Evolutionary conservation across 2,888 invertebrate species (phyloP).

Genomic region (Andrena chrysosceles): DNA sequence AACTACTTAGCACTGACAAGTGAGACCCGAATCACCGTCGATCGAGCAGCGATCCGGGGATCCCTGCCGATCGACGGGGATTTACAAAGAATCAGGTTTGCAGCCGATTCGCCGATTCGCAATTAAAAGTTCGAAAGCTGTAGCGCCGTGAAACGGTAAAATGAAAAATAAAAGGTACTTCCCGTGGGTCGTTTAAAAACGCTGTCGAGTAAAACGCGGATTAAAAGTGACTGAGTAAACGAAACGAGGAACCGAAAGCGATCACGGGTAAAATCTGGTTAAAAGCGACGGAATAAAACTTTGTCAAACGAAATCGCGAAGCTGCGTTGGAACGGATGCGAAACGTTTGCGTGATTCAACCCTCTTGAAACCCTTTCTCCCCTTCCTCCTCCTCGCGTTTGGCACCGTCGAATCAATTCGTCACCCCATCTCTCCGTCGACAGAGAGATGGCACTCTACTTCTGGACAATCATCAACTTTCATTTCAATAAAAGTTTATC

Average conservation of each 20-base stretch:
- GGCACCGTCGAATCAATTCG: constrained; percentile 63
- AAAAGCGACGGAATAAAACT: constrained; percentile 19
- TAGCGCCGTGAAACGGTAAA: constrained; percentile 10
- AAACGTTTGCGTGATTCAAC: constrained; percentile 27
- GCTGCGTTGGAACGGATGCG: constrained; percentile 12
- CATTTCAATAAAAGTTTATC: constrained; percentile 68
- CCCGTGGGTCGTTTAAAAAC: constrained; percentile 4
- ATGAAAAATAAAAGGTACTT: neutral
- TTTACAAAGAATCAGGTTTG: constrained; percentile 35
- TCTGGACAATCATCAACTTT: constrained; percentile 32
- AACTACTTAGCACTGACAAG: constrained; percentile 43
- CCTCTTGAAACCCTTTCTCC: neutral
- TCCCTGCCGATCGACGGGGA: constrained; percentile 23
- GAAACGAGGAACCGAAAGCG: neutral
- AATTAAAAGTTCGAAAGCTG: constrained; percentile 20
- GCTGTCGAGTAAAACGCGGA: neutral
- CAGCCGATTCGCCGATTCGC: constrained; percentile 12
- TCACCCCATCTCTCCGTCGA: constrained; percentile 19
- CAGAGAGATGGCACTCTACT: constrained; percentile 43
- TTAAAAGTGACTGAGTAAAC: neutral
- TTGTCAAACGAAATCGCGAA: constrained; percentile 26
- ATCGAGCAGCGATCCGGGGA: neutral
- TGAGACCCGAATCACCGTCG: constrained; percentile 25
- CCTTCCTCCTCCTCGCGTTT: constrained; percentile 41
- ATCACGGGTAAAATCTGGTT: constrained; percentile 12